Evolutionary conservation across 2,113 vertebrate genomes (phyloP).

Genomic region (Myotis brandtii): DNA sequence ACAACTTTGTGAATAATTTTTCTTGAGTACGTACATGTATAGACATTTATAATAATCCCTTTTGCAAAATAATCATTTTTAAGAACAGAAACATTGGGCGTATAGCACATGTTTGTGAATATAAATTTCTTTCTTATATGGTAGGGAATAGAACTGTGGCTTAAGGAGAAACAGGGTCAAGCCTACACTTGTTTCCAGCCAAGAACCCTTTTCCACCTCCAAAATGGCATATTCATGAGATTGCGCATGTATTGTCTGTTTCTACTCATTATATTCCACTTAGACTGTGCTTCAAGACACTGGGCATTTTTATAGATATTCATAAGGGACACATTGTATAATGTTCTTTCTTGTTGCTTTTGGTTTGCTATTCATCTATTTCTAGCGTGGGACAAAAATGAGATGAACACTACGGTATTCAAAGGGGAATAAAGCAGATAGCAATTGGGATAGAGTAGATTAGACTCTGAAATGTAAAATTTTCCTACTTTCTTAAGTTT

Average conservation of each 20-base stretch:
- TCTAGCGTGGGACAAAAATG: background rate
- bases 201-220: background rate
- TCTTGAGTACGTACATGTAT: background rate
- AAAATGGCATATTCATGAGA: constrained; percentile 52
- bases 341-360: constrained; percentile 59
- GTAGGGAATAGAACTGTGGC: background rate
- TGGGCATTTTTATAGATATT: constrained; percentile 39
- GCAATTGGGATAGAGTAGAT: background rate
- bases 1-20: background rate
- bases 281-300: background rate
- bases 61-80: background rate
- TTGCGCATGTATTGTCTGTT: background rate
- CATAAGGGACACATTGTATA: constrained; percentile 19
- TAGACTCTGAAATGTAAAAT: constrained; percentile 38
- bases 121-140: background rate
- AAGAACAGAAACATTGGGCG: background rate
- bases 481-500: background rate
- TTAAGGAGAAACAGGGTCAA: background rate
- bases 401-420: background rate
- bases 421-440: background rate
- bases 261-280: constrained; percentile 19
- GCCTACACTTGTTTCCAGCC: constrained; percentile 25
- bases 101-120: background rate
- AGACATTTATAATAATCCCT: background rate
- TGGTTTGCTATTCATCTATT: constrained; percentile 38